Percentiles rank a stretch among this genome's conserved stretches.
These are phyloP conservation scores for Zoanthus gigantus DNA, from an alignment of 92 coral and sea anemone species.

Conservation along the genomic window DNA sequence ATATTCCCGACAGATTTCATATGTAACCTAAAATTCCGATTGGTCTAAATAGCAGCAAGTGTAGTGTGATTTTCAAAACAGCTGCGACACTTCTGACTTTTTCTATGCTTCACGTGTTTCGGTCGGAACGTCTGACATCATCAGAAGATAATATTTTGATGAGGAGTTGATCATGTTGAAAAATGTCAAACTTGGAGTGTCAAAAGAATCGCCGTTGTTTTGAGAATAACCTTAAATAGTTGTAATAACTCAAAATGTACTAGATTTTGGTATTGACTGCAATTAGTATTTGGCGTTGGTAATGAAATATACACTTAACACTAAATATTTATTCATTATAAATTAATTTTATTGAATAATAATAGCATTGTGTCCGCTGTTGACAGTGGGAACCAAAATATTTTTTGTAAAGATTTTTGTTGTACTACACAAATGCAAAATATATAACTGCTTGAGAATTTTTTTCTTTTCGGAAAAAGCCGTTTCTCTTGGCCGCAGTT, in stretches of 20 bases:
- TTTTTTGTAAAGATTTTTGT: background rate
- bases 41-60: too few relatives aligned
- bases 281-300: background rate
- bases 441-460: background rate
- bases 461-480: background rate
- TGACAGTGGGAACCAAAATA: background rate
- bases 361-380: background rate
- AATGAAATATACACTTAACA: background rate
- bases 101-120: too few relatives aligned
- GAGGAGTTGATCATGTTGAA: too few relatives aligned
- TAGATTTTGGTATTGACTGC: background rate
- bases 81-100: too few relatives aligned
- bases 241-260: background rate
- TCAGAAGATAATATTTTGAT: too few relatives aligned
- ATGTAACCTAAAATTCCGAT: too few relatives aligned
- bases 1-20: too few relatives aligned
- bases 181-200: too few relatives aligned
- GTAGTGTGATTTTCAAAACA: too few relatives aligned
- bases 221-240: background rate
- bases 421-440: background rate
- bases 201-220: too few relatives aligned
- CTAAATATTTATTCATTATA: background rate
- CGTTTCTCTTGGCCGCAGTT: too few relatives aligned
- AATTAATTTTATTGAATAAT: background rate
- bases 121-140: too few relatives aligned